phyloP scores from a whole-genome alignment of 2,888 invertebrate species.

The Abrostola tripartita region DNA sequence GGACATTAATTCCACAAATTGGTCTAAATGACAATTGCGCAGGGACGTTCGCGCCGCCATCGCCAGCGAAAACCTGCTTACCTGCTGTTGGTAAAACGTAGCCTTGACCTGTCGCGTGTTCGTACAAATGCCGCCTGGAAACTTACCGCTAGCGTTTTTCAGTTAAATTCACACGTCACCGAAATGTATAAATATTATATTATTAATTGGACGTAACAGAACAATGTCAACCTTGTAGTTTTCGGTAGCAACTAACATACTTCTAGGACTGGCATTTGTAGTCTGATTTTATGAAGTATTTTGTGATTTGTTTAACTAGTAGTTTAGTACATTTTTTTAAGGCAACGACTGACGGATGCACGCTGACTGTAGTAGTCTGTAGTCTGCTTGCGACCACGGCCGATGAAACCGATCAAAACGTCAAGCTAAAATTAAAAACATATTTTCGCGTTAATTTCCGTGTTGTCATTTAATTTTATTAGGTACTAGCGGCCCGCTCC shows the following conservation, averaged over 20 bases:
- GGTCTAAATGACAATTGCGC: slow-evolving; percentile 76
- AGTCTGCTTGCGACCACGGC: no score
- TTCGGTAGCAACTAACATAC: slow-evolving; percentile 17
- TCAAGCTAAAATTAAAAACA: no score
- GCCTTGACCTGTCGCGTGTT: slow-evolving; percentile 83
- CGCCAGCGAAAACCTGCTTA: slow-evolving; percentile 1
- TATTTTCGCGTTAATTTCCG: no score
- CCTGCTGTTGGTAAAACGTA: slow-evolving; percentile 42
- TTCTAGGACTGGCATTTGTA: neutral
- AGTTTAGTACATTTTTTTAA: no score
- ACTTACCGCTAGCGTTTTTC: slow-evolving; percentile 62
- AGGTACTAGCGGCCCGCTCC: no score
- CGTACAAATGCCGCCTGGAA: slow-evolving; percentile 70
- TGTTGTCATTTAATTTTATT: no score
- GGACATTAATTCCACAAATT: slow-evolving; percentile 79
- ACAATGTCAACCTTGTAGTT: slow-evolving; percentile 24
- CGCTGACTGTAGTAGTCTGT: no score
- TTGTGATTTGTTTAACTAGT: no score
- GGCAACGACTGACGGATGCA: no score
- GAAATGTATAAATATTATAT: slow-evolving; percentile 47
- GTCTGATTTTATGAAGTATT: no score
- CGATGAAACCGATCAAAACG: no score
- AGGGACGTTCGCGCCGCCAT: slow-evolving; percentile 53
- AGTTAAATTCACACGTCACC: slow-evolving; percentile 46
- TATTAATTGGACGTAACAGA: slow-evolving; percentile 37